These are phyloP conservation scores for Etheostoma nigrum DNA, from an alignment of 2,797 vertebrate genomes.

Conservation along the genomic window DNA sequence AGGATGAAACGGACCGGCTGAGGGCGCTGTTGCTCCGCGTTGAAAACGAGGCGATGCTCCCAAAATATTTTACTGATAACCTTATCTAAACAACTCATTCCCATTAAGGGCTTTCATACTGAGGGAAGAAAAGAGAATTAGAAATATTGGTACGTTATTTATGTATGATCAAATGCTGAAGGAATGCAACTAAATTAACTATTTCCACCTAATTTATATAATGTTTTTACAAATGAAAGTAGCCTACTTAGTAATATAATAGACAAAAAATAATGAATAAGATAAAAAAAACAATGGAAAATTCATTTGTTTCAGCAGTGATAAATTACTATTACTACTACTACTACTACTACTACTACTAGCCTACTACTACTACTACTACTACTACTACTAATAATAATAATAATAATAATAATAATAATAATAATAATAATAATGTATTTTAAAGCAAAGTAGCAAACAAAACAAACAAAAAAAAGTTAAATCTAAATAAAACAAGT, in stretches of 20 bases:
- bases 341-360: not conserved
- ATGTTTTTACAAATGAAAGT: not conserved
- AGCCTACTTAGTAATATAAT: too few species aligned
- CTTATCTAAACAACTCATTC: not conserved
- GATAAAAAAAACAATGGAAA: not conserved
- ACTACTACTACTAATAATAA: not conserved
- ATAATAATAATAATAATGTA: too few species aligned
- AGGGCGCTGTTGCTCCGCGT: conserved; percentile 47
- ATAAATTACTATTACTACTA: not conserved
- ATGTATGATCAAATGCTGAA: not conserved
- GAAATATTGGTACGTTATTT: not conserved
- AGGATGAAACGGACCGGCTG: not conserved
- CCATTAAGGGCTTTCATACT: not conserved
- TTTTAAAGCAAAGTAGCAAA: not conserved
- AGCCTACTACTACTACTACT: not conserved
- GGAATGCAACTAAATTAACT: not conserved
- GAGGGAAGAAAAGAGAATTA: not conserved
- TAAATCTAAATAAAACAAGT: not conserved
- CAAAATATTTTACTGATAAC: not conserved
- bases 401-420: not conserved
- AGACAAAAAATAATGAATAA: not conserved
- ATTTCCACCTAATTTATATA: not conserved
- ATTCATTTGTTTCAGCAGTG: not conserved
- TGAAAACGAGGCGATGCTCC: not conserved
- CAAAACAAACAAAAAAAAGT: not conserved